Base-by-base conservation (phyloP, 2,888 invertebrate species). In the Cerastoderma edule region DNA sequence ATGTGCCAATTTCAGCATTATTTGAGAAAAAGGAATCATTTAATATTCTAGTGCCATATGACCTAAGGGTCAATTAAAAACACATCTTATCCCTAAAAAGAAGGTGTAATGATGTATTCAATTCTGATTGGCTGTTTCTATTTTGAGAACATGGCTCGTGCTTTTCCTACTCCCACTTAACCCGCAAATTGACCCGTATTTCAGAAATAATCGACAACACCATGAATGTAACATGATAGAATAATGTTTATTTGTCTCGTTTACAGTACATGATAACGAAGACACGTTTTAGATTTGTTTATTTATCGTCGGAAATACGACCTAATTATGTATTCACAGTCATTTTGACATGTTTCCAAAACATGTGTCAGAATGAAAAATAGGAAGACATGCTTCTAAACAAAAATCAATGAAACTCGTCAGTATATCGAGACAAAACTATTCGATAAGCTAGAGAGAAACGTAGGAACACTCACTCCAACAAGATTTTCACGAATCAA, bases 331-430 rank as follows among this genome's bases (percentile, higher is more conserved):
- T 69, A 69, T 69, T 69, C 69, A 69, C 56, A 56, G 16, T 32
- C 6, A 54, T 70, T 71, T 75, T 78, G 78, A 78, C 78, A 78
- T 63, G 50, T 74, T 78, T 75, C 78, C 78, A 78, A 78, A 78
- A 78, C 78, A 78, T 78, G 78, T 78, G 78, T 78, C 78, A 78
- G 67, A 56, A 16, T 4, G 33, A 50, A 78, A 65, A 22, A 48
- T 54, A 54, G 30, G 22, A 57, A 27, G 63, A 71, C 70, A 56
- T 76, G 63, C 65, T 28, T 57, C 39, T 39, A 28, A 22, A 46
- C 71, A 78, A 78, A 75, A 68, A 53, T 78, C 78, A 78, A 78
- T 78, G 78, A 78, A 78, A 75, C n/a, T 72, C 53, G 44, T n/a
- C 28, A 27, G 50, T 30, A 65, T 74, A 22, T 24, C 39, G 33